Evolutionary conservation across 2,113 vertebrate genomes (phyloP).

Genomic region (Zootoca vivipara): DNA sequence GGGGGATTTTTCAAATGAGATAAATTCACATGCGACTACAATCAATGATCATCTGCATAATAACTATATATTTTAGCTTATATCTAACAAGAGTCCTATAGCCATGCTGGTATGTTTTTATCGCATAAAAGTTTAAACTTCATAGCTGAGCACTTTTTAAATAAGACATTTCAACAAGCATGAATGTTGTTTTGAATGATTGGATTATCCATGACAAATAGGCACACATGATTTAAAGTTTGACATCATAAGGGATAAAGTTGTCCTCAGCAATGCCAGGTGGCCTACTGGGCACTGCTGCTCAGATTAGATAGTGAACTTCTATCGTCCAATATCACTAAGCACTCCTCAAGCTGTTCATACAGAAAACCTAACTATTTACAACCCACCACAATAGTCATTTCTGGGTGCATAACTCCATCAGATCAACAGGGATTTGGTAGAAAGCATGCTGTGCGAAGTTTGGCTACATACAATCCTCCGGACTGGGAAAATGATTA

Average conservation of each 20-base stretch:
- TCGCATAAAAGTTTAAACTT: not conserved
- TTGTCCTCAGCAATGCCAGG: not conserved
- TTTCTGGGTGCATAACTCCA: not conserved
- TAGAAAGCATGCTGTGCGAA: not conserved
- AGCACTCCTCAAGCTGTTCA: not conserved
- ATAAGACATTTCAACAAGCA: not conserved
- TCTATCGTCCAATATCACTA: not conserved
- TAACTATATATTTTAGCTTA: not conserved
- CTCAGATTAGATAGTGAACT: not conserved
- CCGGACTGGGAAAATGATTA: not conserved
- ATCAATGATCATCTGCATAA: not conserved
- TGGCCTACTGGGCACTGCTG: not conserved
- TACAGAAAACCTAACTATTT: not conserved
- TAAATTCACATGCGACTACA: not conserved
- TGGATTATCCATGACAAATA: not conserved
- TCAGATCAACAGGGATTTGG: not conserved
- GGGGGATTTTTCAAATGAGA: not conserved
- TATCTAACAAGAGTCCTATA: too few relatives aligned
- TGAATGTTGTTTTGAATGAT: not conserved
- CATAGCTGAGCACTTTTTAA: not conserved
- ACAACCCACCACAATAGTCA: not conserved
- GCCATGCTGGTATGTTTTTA: not conserved
- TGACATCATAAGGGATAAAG: not conserved
- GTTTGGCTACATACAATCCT: not conserved
- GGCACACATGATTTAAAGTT: not conserved